Percentiles rank a stretch among this genome's conserved stretches.
These are phyloP conservation scores for Physocephala rufipes DNA, from an alignment of 2,888 invertebrate species.

Conservation along the genomic window DNA sequence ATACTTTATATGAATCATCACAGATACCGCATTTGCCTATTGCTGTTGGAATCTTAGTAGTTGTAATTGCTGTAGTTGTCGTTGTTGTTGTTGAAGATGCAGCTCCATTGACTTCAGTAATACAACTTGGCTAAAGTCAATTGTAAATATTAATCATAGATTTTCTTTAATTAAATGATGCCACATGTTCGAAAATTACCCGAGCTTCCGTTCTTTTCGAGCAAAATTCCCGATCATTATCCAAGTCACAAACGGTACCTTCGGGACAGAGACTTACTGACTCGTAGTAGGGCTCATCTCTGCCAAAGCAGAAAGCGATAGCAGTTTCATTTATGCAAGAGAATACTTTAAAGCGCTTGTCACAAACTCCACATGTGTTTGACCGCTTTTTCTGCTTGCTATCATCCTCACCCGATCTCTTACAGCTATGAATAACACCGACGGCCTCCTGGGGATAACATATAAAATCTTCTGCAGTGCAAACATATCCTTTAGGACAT, in stretches of 20 bases:
- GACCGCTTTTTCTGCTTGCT: no score
- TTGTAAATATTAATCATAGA: no score
- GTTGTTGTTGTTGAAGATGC: neutral
- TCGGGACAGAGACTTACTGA: conserved; percentile 41
- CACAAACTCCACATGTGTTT: conserved; percentile 47
- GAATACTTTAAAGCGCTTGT: conserved; percentile 37
- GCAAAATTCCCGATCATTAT: conserved; percentile 45
- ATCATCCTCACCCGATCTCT: conserved; percentile 1
- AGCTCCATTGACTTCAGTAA: neutral
- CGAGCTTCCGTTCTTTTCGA: conserved; percentile 23
- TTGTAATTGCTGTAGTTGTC: conserved; percentile 8
- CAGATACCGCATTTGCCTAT: conserved; percentile 48
- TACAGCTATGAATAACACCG: conserved; percentile 36
- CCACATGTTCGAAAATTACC: no score
- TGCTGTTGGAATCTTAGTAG: no score
- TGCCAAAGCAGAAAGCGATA: conserved; percentile 48
- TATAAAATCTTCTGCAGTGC: conserved; percentile 37
- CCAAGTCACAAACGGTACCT: conserved; percentile 48
- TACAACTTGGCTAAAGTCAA: conserved; percentile 41
- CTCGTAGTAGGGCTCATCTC: conserved; percentile 34
- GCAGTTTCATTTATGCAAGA: conserved; percentile 45
- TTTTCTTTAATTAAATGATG: no score
- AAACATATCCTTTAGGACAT: conserved; percentile 42
- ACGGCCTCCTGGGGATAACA: conserved; percentile 39
- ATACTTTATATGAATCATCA: conserved; percentile 36